phyloP scores from a whole-genome alignment of 1,140 invertebrate genomes.

The Tetramorium parvispinum region DNA sequence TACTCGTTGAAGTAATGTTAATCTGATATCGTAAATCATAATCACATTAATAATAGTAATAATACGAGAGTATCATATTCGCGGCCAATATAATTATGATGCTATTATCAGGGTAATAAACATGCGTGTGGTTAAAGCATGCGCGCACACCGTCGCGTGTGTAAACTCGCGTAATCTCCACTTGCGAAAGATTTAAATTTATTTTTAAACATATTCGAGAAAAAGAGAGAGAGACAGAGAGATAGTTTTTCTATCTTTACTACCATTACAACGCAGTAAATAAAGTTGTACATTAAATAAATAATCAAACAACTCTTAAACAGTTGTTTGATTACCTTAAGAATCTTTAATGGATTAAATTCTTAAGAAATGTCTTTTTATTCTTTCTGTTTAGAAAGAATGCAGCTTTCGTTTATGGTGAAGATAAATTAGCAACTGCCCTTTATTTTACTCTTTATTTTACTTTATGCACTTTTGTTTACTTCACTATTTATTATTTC shows the following conservation, averaged over 20 bases:
- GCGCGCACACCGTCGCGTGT: conserved; percentile 28
- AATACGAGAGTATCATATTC: neutral
- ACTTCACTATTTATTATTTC: neutral
- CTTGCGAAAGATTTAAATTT: conserved; percentile 3
- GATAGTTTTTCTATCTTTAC: neutral
- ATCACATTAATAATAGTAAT: conserved; percentile 72
- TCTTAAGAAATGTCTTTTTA: neutral
- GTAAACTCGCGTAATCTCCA: conserved; percentile 47
- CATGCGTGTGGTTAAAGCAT: neutral
- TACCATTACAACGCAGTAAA: neutral
- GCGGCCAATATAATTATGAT: conserved; percentile 37
- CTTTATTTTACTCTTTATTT: neutral
- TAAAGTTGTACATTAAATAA: neutral
- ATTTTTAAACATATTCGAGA: conserved; percentile 16
- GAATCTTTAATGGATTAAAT: neutral
- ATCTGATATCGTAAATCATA: conserved; percentile 68
- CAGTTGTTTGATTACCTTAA: neutral
- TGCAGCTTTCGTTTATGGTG: neutral
- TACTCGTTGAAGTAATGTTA: conserved; percentile 35
- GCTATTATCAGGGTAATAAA: conserved; percentile 67
- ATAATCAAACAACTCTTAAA: neutral
- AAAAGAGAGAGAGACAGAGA: neutral
- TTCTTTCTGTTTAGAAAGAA: neutral
- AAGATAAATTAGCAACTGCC: conserved; percentile 8
- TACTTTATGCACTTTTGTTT: neutral